phyloP scores from a whole-genome alignment of 1,140 invertebrate species.

The Geopemphigus sp. region DNA sequence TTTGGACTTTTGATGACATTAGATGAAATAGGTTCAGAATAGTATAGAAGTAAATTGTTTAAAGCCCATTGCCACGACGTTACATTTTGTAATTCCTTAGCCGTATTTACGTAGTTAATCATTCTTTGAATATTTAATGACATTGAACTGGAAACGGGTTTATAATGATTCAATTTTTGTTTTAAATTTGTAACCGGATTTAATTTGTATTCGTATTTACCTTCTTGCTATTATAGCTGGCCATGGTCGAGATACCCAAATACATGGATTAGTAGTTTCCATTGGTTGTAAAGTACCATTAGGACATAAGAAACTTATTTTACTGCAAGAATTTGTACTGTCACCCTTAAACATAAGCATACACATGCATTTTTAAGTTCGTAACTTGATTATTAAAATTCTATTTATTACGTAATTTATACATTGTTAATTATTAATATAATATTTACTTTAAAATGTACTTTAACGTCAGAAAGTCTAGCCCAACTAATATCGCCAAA shows the following conservation, averaged over 20 bases:
- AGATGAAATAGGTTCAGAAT: conserved; percentile 24
- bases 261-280: conserved; percentile 62
- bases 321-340: conserved; percentile 54
- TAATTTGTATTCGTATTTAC: conserved; percentile 54
- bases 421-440: not conserved
- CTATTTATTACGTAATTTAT: not conserved
- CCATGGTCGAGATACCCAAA: conserved; percentile 77
- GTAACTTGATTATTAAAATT: not conserved
- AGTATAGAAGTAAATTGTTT: conserved; percentile 35
- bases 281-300: conserved; percentile 71
- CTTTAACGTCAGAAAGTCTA: conserved; percentile 63
- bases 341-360: conserved; percentile 40
- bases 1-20: conserved; percentile 24
- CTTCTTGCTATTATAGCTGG: conserved; percentile 65
- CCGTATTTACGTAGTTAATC: conserved; percentile 29
- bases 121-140: conserved; percentile 19
- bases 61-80: conserved; percentile 30
- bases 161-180: not conserved
- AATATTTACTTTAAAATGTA: conserved; percentile 64
- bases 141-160: not conserved
- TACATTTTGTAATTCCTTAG: conserved; percentile 9
- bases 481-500: conserved; percentile 79
- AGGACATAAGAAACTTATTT: conserved; percentile 74
- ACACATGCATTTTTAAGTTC: not conserved
- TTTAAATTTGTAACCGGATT: not conserved